phyloP scores from a whole-genome alignment of 2,888 invertebrate species.

The Chrysodeixis includens region DNA sequence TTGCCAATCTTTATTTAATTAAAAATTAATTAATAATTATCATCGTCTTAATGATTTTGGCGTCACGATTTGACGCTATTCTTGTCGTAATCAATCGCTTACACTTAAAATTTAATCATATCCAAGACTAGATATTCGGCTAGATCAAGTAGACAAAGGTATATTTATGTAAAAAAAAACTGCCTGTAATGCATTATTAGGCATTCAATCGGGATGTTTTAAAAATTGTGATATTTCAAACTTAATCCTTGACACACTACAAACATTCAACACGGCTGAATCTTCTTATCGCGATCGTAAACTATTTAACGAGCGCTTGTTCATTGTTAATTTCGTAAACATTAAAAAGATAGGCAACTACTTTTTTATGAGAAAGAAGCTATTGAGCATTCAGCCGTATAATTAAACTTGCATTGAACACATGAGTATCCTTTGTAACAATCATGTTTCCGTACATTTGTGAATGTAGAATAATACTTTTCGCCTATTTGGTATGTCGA shows the following conservation, averaged over 20 bases:
- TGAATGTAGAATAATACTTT: slow-evolving; percentile 49
- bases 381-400: slow-evolving; percentile 70
- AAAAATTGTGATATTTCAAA: slow-evolving; percentile 6
- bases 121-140: too few relatives aligned
- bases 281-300: slow-evolving; percentile 59
- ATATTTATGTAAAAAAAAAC: too few relatives aligned
- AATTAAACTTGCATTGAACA: slow-evolving; percentile 65
- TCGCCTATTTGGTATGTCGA: slow-evolving; percentile 60
- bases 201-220: neutral
- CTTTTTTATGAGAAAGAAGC: slow-evolving; percentile 58
- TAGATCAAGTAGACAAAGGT: too few relatives aligned
- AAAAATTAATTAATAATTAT: too few relatives aligned
- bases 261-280: slow-evolving; percentile 44
- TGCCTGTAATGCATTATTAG: neutral
- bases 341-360: slow-evolving; percentile 62
- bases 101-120: too few relatives aligned
- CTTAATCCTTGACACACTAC: slow-evolving; percentile 36
- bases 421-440: slow-evolving; percentile 30
- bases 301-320: slow-evolving; percentile 78
- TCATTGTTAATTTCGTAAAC: slow-evolving; percentile 76
- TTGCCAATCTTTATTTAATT: too few relatives aligned
- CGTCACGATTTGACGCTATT: too few relatives aligned
- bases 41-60: too few relatives aligned
- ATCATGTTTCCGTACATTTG: slow-evolving; percentile 49
- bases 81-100: too few relatives aligned